Evolutionary conservation across 2,113 vertebrate genomes (phyloP), one percentile per base, ranked within the genome.

Genomic region (Cathartes aura): DNA sequence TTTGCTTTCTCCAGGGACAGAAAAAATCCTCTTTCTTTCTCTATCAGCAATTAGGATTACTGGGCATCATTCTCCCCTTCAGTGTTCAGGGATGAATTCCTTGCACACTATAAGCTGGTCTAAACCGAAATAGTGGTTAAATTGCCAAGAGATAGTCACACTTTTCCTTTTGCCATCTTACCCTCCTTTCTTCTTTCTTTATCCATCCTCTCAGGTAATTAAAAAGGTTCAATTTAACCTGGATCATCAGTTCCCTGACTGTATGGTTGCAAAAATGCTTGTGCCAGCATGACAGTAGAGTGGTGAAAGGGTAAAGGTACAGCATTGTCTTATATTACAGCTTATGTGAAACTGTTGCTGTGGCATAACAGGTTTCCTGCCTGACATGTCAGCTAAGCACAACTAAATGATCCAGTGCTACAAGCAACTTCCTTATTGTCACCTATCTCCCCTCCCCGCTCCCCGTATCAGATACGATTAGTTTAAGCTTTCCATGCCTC

Each of bases 401-500:
- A 64, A 11, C 20, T 12, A 59, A 89, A 59, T 5, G 24, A 66
- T 19, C 42, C 32, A 59, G 45, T 22, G 9, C 53, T 66, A 34
- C 42, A 59, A 56, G 30, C 7, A 63, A 17, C 19, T 45, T 71
- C 75, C 36, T 47, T 52, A 26, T 11, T 48, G 75, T 59, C 64
- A 52, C 63, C 50, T 34, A 12, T 6, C 36, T 87, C 48, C 50
- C 27, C 62, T 81, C 32, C 45, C 30, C 2, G 0, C 50, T 34
- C 60, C 38, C 5, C 2, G 0, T 47, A 52, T 74, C 71, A 30
- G 50, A 15, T 8, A 47, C 0, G 0, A 71, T 59, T 21, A 62
- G 5, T 50, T 83, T 40, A 63, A 94, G 75, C 34, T 84, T 73
- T 67, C 75, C 29, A 3, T 79, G 52, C 56, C 64, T 95, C 48